Evolutionary conservation across 2,888 invertebrate genomes (phyloP).

Genomic region (Luperina nickerlii): DNA sequence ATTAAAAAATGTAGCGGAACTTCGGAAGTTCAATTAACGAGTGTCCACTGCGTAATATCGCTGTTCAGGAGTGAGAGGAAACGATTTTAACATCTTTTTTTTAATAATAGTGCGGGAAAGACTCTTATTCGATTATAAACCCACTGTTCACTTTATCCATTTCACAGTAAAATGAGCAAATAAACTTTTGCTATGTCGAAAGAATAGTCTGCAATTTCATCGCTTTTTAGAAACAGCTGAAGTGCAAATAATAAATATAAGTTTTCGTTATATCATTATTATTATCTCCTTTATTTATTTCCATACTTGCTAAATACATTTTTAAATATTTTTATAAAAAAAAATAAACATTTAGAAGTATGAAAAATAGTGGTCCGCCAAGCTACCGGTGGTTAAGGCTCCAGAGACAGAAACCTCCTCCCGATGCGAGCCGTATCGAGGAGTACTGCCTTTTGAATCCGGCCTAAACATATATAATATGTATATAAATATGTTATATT

Average conservation of each 20-base stretch:
- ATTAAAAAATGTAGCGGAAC: slow-evolving; percentile 45
- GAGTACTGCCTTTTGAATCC: neutral
- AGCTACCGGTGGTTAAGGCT: neutral
- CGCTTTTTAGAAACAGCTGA: neutral
- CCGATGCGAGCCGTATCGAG: neutral
- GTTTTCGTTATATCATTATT: neutral
- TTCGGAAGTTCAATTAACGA: slow-evolving; percentile 48
- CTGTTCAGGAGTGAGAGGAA: slow-evolving; percentile 2
- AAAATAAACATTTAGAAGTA: neutral
- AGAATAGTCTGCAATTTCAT: neutral
- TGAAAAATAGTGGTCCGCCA: neutral
- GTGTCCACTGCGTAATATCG: slow-evolving; percentile 41
- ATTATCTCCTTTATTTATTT: no score
- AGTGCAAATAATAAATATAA: neutral
- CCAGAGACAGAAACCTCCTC: neutral
- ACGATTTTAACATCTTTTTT: slow-evolving; percentile 10
- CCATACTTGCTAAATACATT: no score
- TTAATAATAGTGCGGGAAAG: neutral
- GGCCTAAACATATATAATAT: neutral
- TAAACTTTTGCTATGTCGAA: neutral
- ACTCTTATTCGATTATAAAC: slow-evolving; percentile 7
- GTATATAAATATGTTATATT: neutral
- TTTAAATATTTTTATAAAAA: neutral
- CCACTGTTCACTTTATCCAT: neutral
- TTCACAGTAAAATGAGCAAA: neutral